Conservation (phyloP, 1,140 invertebrate genomes). For the Nasonia giraulti region DNA sequence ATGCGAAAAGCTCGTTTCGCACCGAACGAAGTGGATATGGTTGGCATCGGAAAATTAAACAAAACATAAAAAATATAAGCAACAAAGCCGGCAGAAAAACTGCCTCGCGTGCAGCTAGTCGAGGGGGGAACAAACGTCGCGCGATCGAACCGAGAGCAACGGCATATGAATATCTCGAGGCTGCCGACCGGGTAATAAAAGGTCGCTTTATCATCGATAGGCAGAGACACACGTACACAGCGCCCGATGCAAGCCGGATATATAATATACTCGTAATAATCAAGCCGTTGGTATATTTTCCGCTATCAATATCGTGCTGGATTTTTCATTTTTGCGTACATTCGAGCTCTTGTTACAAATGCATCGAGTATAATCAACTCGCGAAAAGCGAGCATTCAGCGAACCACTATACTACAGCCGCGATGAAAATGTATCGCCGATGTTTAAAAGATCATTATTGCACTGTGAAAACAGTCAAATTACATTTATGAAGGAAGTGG, state of each 20-base stretch:
- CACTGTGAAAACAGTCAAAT: no score
- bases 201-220: background rate
- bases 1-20: no score
- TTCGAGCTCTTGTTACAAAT: background rate
- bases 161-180: slow-evolving; percentile 1
- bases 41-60: background rate
- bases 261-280: slow-evolving; percentile 1
- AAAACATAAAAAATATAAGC: background rate
- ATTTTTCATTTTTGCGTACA: background rate
- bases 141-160: background rate
- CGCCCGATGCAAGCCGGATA: no score
- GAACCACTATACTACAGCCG: no score
- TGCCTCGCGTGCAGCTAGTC: background rate
- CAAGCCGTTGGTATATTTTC: slow-evolving; percentile 6
- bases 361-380: background rate
- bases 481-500: no score
- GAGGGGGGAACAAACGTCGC: background rate
- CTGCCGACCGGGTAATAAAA: slow-evolving; percentile 1
- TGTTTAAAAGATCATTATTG: no score
- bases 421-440: no score
- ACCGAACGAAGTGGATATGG: background rate
- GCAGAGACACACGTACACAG: background rate
- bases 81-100: background rate
- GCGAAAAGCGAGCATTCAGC: background rate
- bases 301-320: no score